A percentile compares a stretch with the other conserved stretches of the same genome.
These are phyloP conservation scores for Hypena proboscidalis DNA, from an alignment of 2,888 invertebrate species.

Conservation along the genomic window DNA sequence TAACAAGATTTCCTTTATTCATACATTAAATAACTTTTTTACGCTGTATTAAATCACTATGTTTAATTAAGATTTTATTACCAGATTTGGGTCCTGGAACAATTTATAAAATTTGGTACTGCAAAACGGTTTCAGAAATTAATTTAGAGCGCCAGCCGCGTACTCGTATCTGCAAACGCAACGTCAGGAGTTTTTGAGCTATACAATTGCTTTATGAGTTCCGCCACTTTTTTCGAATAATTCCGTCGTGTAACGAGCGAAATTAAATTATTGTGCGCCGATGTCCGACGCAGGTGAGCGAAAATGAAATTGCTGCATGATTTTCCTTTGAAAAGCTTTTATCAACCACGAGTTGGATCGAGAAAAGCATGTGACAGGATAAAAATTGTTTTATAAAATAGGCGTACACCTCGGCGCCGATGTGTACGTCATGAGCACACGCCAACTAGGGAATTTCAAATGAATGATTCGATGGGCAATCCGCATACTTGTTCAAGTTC, in stretches of 20 bases:
- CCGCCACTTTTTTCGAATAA: slow-evolving; percentile 68
- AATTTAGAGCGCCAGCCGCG: slow-evolving; percentile 60
- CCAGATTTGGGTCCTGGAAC: slow-evolving; percentile 36
- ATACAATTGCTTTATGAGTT: slow-evolving; percentile 73
- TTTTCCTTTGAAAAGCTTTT: slow-evolving; percentile 23
- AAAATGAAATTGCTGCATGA: slow-evolving; percentile 53
- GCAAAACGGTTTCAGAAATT: slow-evolving; percentile 57
- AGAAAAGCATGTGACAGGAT: slow-evolving; percentile 32
- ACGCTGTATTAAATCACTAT: slow-evolving; percentile 32
- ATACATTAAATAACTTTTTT: slow-evolving; percentile 38
- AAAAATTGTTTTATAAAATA: slow-evolving; percentile 33
- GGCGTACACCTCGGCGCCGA: slow-evolving; percentile 26
- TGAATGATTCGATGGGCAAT: too few relatives aligned
- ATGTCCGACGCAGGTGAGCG: slow-evolving; percentile 52
- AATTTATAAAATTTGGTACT: slow-evolving; percentile 49
- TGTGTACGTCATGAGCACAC: slow-evolving; percentile 45
- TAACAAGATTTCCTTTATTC: too few relatives aligned
- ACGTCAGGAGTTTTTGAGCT: slow-evolving; percentile 64
- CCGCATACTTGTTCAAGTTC: too few relatives aligned
- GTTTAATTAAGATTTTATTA: slow-evolving; percentile 48
- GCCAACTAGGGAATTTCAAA: slow-evolving; percentile 10
- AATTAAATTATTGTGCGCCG: slow-evolving; percentile 69
- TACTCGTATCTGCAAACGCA: slow-evolving; percentile 59
- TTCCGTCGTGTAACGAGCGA: slow-evolving; percentile 62
- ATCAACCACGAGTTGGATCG: slow-evolving; percentile 38